phyloP scores from a whole-genome alignment of 92 coral and sea anemone genomes.

The Heteractis magnifica region DNA sequence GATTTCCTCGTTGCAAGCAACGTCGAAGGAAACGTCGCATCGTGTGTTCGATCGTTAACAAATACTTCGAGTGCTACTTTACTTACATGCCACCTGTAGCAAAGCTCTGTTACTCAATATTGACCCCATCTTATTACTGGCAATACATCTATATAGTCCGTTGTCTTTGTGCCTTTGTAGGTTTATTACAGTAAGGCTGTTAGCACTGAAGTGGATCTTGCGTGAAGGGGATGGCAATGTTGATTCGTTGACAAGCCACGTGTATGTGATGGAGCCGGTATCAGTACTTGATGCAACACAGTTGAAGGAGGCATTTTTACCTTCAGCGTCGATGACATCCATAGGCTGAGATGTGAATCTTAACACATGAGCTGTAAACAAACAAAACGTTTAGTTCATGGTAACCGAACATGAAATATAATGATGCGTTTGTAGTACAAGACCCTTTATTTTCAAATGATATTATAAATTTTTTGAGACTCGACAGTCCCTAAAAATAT shows the following conservation, averaged over 20 bases:
- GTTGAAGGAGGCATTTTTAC: constrained; percentile 18
- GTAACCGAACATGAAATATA: too few relatives aligned
- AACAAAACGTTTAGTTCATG: neutral
- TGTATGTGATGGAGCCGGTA: constrained; percentile 19
- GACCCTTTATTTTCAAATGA: too few relatives aligned
- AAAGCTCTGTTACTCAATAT: constrained; percentile 48
- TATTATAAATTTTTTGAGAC: too few relatives aligned
- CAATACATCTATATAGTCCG: constrained; percentile 52
- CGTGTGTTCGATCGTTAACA: too few relatives aligned
- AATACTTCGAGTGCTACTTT: neutral
- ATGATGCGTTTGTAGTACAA: too few relatives aligned
- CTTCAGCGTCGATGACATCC: constrained; percentile 35
- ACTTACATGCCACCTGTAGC: constrained; percentile 70
- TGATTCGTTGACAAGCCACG: constrained; percentile 53
- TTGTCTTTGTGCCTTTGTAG: constrained; percentile 30
- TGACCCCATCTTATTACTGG: constrained; percentile 52
- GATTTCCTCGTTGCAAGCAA: too few relatives aligned
- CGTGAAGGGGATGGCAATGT: neutral
- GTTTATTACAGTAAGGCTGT: constrained; percentile 30
- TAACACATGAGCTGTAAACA: neutral
- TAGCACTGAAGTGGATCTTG: constrained; percentile 10
- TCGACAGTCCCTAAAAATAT: too few relatives aligned
- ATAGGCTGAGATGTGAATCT: neutral
- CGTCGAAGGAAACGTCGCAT: too few relatives aligned
- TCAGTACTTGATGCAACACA: constrained; percentile 43